Percentiles rank a stretch among this genome's conserved stretches.
Conservation (phyloP, 1,140 invertebrate species). For the Plutomurus gul region DNA sequence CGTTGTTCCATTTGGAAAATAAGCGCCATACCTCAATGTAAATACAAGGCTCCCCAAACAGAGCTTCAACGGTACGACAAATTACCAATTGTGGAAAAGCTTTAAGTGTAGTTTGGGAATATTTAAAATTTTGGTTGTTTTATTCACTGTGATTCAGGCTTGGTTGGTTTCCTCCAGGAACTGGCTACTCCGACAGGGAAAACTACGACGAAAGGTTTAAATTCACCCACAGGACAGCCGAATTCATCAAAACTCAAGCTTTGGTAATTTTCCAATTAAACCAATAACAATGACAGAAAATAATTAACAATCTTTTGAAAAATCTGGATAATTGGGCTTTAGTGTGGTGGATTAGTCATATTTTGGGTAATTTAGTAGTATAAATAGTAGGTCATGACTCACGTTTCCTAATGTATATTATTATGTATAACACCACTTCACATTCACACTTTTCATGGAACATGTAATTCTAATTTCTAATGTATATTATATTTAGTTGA, state of each 20-base stretch:
- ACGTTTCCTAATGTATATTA: too few species aligned
- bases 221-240: slow-evolving; percentile 24
- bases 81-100: too few species aligned
- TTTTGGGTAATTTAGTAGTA: neutral
- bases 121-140: neutral
- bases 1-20: neutral
- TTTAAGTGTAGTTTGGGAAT: neutral
- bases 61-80: slow-evolving; percentile 1
- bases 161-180: slow-evolving; percentile 27
- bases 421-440: too few species aligned
- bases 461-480: neutral
- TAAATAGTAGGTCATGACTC: too few species aligned
- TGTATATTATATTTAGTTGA: neutral
- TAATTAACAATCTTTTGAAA: too few species aligned
- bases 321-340: too few species aligned
- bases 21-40: neutral
- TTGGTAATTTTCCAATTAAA: neutral
- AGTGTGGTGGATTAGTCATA: neutral
- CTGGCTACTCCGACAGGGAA: neutral
- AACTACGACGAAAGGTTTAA: slow-evolving; percentile 37
- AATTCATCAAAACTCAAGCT: slow-evolving; percentile 26
- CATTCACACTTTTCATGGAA: neutral
- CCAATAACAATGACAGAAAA: too few species aligned
- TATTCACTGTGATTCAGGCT: neutral
- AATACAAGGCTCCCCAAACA: slow-evolving; percentile 7